Base-by-base conservation (phyloP, 64 coral and sea anemone genomes). In the Anthopleura sola region DNA sequence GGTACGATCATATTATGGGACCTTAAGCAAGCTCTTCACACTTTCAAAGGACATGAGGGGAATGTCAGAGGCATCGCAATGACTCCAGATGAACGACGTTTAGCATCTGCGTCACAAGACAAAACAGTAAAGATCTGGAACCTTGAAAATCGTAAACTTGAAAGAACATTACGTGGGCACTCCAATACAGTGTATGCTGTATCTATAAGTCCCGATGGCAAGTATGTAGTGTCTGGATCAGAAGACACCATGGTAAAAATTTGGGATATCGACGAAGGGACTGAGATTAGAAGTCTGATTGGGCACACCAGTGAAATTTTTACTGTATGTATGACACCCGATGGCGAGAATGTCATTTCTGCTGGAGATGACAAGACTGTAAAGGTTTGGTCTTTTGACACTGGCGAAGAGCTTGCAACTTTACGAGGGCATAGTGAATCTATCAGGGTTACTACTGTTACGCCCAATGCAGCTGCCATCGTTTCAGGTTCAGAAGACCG, bases 371-470 rank as follows among this genome's bases (percentile, higher is more conserved):
- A 91, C 23, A 47, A 50, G 37, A 44, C 75, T 57, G 83, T 91
- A 23, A 86, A 81, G 32, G 24, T 91, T 21, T 91, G 89, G 89
- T 86, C 24, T 36, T 80, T 86, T 50, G 37, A 46, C 15, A 86
- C 54, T 29, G 89, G 89, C 21, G 84, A 91, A 46, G 71, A 86
- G 34, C 17, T 86, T 38, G 64, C 51, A 15, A 44, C 58, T 15
- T 66, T 91, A 16, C n/a, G 78, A 19, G 89, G 89, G 26, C 89
- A 91, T 44, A 91, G 89, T 26, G 83, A 91, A 69, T 86, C 89
- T 16, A 75, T 91, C 34, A 75, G 89, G 19, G 40, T 78, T 82
- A 57, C 86, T 33, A 91, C 85, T 77, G 55, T 91, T 62, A 44
- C 90, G 54, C 58, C 26, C 15, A 66, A 68, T 48, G 81, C 31